Percentiles rank a stretch among this genome's conserved stretches.
These are phyloP conservation scores for Acrocephalus arundinaceus DNA, from an alignment of 2,113 vertebrate genomes.

Conservation along the genomic window DNA sequence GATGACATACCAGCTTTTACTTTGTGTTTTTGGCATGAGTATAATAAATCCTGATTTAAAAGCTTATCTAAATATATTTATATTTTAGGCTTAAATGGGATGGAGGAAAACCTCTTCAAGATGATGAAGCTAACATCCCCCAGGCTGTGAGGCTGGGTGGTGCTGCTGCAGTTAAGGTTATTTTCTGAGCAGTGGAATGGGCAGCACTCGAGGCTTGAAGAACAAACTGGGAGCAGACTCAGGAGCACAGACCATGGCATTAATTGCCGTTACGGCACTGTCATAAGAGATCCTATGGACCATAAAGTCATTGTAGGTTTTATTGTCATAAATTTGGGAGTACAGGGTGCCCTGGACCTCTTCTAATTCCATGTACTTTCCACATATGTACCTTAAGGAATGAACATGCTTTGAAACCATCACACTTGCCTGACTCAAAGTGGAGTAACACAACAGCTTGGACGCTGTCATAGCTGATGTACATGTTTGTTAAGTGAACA, in stretches of 20 bases:
- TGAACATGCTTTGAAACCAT: background rate
- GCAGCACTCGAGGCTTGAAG: background rate
- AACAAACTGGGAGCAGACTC: background rate
- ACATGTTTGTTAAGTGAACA: background rate
- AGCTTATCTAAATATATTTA: background rate
- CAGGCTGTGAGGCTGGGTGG: rapidly evolving
- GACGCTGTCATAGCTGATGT: background rate
- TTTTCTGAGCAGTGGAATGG: background rate
- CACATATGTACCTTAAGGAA: background rate
- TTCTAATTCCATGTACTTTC: background rate
- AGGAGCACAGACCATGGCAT: background rate
- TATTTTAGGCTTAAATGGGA: background rate
- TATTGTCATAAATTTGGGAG: background rate
- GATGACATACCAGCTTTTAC: background rate
- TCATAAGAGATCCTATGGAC: background rate
- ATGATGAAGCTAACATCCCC: background rate
- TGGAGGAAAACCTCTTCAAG: background rate
- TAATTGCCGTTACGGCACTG: background rate
- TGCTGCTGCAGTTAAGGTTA: background rate
- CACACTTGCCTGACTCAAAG: background rate
- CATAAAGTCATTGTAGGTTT: background rate
- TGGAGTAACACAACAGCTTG: background rate
- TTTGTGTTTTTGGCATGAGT: background rate
- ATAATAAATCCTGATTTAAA: background rate
- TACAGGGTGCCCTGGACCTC: background rate